phyloP scores from a whole-genome alignment of 2,888 invertebrate species.

The Pardosa pseudoannulata region DNA sequence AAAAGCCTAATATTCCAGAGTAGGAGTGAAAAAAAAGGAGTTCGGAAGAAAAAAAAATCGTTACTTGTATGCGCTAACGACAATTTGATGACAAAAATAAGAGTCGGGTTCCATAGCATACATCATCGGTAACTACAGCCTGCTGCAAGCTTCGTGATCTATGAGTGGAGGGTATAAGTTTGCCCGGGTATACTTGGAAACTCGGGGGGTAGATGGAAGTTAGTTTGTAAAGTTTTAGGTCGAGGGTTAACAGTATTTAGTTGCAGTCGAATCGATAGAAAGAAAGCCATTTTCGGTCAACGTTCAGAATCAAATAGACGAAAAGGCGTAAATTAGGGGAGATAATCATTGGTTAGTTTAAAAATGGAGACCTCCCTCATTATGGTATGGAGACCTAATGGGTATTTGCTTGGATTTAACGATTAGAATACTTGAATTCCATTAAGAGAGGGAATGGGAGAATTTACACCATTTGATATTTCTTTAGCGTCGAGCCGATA shows the following conservation, averaged over 20 bases:
- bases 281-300: background rate
- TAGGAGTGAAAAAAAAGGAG: background rate
- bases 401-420: too few relatives aligned
- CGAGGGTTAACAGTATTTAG: background rate
- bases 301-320: too few relatives aligned
- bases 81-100: constrained; percentile 71
- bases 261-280: background rate
- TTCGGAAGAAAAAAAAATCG: constrained; percentile 25
- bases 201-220: background rate
- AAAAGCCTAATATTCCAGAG: constrained; percentile 17
- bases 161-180: constrained; percentile 25
- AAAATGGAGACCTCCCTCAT: too few relatives aligned
- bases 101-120: constrained; percentile 58
- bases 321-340: too few relatives aligned
- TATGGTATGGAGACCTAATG: too few relatives aligned
- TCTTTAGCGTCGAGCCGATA: too few relatives aligned
- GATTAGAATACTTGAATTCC: too few relatives aligned
- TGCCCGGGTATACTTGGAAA: constrained; percentile 3
- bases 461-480: too few relatives aligned
- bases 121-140: constrained; percentile 63
- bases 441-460: too few relatives aligned
- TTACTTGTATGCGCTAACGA: constrained; percentile 67
- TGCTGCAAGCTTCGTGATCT: constrained; percentile 32
- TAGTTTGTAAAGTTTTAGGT: background rate
- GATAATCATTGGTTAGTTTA: too few relatives aligned